Evolutionary conservation across 2,888 invertebrate species (phyloP), one percentile per base, ranked within the genome.

Genomic region (Dendrolimus pini): DNA sequence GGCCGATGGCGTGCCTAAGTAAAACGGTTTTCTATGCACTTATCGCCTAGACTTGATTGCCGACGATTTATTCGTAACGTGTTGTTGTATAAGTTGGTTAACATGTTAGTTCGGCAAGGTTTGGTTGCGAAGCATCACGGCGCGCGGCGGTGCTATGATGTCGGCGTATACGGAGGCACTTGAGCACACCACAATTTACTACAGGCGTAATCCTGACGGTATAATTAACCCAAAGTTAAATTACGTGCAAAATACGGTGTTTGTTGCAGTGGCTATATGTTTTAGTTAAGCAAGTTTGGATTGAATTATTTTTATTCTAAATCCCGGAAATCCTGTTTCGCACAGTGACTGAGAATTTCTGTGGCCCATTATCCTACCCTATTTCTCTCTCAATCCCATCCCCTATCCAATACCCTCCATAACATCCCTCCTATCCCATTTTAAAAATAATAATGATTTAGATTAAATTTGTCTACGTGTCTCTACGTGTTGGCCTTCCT

Each of bases 171-270:
- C 75, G 30, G 85, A 87, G 59, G 74, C 80, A 62, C 83, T 93
- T 54, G 88, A 93, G 67, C 94, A 94, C 74, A 93, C 94, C 52
- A 92, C 93, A 77, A 94, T 94, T 80, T 94, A 94, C 75, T 94
- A 94, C 75, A 92, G 89, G 63, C 89, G 92, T n/a, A 84, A 90
- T 64, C 80, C 85, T 62, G 86, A 92, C 74, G 92, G 92, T 92
- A 83, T 59, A 55, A 59, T 47, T n/a, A 13, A 13, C 47, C 12
- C 13, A 41, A 42, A 42, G 13, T 42, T 52, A 54, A 54, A 53
- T 54, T 30, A n/a, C 18, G n/a, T 54, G 53, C n/a, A 53, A 13
- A 7, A 8, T 52, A 52, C 12, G 1, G 14, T n/a, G n/a, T n/a
- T n/a, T n/a, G n/a, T n/a, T n/a, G n/a, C n/a, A n/a, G n/a, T 14